Percentiles rank a stretch among this genome's conserved stretches.
phyloP scores from a whole-genome alignment of 2,888 invertebrate species.

The Ptilodon capucinus region DNA sequence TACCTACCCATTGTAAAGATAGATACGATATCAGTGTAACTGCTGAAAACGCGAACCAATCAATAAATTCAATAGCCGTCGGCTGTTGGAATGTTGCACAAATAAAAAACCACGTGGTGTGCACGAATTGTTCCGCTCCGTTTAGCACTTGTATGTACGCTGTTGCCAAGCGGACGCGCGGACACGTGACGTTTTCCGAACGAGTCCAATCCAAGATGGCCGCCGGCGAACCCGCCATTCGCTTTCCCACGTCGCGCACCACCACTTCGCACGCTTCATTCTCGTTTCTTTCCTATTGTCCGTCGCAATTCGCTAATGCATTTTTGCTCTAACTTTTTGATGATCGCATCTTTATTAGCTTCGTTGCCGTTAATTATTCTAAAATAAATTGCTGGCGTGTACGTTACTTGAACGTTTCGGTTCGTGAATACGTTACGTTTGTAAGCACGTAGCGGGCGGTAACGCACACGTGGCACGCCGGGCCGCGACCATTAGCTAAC shows the following conservation, averaged over 20 bases:
- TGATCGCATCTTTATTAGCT: slow-evolving; percentile 28
- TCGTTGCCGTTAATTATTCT: slow-evolving; percentile 23
- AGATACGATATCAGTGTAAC: slow-evolving; percentile 12
- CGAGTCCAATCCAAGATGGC: slow-evolving; percentile 74
- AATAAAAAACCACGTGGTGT: slow-evolving; percentile 76
- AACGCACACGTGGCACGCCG: slow-evolving; percentile 53
- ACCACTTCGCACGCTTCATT: slow-evolving; percentile 64
- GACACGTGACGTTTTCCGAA: slow-evolving; percentile 74
- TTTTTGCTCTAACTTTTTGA: slow-evolving; percentile 47
- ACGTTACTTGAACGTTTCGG: slow-evolving; percentile 1
- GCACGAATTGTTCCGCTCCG: slow-evolving; percentile 75
- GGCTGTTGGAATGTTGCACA: slow-evolving; percentile 65
- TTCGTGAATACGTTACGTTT: slow-evolving; percentile 16
- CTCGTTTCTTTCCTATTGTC: slow-evolving; percentile 69
- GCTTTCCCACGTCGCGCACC: slow-evolving; percentile 78
- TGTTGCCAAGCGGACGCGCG: slow-evolving; percentile 77
- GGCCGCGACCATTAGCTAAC: slow-evolving; percentile 52
- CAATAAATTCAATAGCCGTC: slow-evolving; percentile 51
- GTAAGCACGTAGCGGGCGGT: slow-evolving; percentile 38
- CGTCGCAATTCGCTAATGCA: slow-evolving; percentile 57
- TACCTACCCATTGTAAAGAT: background rate
- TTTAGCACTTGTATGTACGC: slow-evolving; percentile 65
- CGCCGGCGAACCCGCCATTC: slow-evolving; percentile 65
- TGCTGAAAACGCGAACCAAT: slow-evolving; percentile 43
- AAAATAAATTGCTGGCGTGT: slow-evolving; percentile 14